Percentiles rank a stretch among this genome's conserved stretches.
phyloP scores from a whole-genome alignment of 2,888 invertebrate species.

The Electrophaes corylata region DNA sequence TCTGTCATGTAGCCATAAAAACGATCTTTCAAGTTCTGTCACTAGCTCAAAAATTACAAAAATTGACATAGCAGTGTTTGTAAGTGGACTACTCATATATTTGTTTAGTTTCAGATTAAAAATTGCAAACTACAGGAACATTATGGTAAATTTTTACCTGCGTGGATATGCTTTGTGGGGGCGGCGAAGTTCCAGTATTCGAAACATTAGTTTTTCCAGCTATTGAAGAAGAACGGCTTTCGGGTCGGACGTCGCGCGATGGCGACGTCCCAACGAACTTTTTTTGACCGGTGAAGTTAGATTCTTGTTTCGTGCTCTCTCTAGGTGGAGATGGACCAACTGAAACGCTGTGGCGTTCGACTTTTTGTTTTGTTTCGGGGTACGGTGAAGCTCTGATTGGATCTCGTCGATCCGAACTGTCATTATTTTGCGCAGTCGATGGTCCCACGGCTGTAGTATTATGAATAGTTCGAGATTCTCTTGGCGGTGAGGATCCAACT shows the following conservation, averaged over 20 bases:
- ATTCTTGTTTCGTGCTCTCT: slow-evolving; percentile 23
- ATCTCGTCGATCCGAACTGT: slow-evolving; percentile 41
- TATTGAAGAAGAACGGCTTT: slow-evolving; percentile 49
- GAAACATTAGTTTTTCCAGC: slow-evolving; percentile 60
- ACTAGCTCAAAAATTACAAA: too few species aligned
- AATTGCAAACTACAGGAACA: neutral
- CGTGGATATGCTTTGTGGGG: slow-evolving; percentile 94
- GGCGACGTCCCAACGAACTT: slow-evolving; percentile 81
- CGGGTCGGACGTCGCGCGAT: slow-evolving; percentile 51
- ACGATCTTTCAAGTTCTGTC: too few species aligned
- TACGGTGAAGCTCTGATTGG: slow-evolving; percentile 50
- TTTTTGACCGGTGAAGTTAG: slow-evolving; percentile 57
- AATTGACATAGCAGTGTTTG: too few species aligned
- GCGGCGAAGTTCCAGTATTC: slow-evolving; percentile 93
- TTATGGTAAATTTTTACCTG: slow-evolving; percentile 82
- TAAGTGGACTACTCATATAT: too few species aligned
- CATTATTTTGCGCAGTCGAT: slow-evolving; percentile 34
- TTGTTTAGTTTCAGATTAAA: neutral
- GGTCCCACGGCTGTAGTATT: slow-evolving; percentile 38
- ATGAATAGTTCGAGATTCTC: slow-evolving; percentile 45
- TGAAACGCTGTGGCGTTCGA: slow-evolving; percentile 56
- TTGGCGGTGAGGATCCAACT: slow-evolving; percentile 74
- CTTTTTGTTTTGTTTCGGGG: slow-evolving; percentile 39
- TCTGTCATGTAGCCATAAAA: too few species aligned
- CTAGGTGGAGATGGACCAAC: slow-evolving; percentile 36